Evolutionary conservation across 2,797 vertebrate genomes (phyloP), one percentile per base, ranked within the genome.

Genomic region (Enteromius treurensis): DNA sequence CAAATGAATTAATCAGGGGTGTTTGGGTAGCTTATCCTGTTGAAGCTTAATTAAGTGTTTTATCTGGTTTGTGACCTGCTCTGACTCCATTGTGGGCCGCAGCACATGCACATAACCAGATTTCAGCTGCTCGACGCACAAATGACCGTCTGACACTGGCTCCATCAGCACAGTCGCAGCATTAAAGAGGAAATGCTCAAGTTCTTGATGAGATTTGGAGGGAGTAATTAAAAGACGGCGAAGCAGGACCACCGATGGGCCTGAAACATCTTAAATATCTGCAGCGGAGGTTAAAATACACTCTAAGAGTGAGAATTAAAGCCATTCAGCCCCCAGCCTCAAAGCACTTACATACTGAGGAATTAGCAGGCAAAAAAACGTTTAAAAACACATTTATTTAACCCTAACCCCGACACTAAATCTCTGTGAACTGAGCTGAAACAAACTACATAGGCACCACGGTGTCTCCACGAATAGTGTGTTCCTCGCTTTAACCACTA

Each of bases 331-430:
- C 64, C 64, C 13, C 65, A 83, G 87, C 60, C 82, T 83, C 67
- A 87, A 79, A 91, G 85, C 84, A 89, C 91, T 49, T 87, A 89
- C 19, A 80, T 78, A 84, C 81, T 21, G 86, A 68, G 78, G 86
- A 92, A 79, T 85, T 74, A 87, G 84, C 73, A 81, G 75, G 69
- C 69, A 77, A 2, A 1, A 89, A 80, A 87, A 85, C 40, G 74
- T 45, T 88, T 87, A 87, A 80, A 80, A 80, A 55, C 64, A 29
- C 6, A 7, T 77, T 86, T 82, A 17, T 74, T 29, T 47, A 5
- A 26, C 26, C 26, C 26, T 26, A 26, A 26, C 26, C 26, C 1
- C 71, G 5, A 53, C 19, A 37, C 69, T 11, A 37, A 17, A 37
- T 84, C 86, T 34, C 67, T 78, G n/a, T 79, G 7, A 71, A 42